Evolutionary conservation across 2,113 vertebrate species (phyloP), one percentile per base, ranked within the genome.

Genomic region (Actenoides hombroni): DNA sequence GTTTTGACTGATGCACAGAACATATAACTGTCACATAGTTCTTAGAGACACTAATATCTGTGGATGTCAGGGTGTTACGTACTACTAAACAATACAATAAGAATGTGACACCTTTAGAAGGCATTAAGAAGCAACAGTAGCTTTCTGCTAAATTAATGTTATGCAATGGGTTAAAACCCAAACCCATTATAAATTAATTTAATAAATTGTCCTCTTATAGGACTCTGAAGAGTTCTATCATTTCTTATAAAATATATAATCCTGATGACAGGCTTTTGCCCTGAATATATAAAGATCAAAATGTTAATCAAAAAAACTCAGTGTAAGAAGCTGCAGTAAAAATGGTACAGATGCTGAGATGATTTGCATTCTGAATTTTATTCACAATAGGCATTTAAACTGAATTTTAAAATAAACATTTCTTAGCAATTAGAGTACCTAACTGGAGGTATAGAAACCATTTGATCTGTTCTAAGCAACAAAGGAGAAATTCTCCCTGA

Each of bases 1-100:
- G 9, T 35, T 82, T 57, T 59, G 25, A 60, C 39, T 54, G n/a
- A 46, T 29, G 9, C 68, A 51, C 20, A 28, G 79, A 46, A 42
- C 20, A 48, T 9, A 4, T 1, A 70, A 25, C 11, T 11, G 3
- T 37, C 16, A 13, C 4, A 4, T 0, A 33, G 5, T 15, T 77
- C 75, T 59, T 19, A 48, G 53, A 76, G 69, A n/a, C 8, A 16
- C 14, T 25, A 29, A 9, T 4, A 51, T 8, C 42, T 31, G 2
- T 3, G 33, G 25, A 11, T 46, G 5, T 23, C 33, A 37, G 56
- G 64, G 31, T 31, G 25, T 42, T 42, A 11, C n/a, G 12, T 51
- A 18, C 37, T 56, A 16, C n/a, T 42, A 46, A 77, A 24, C 4
- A 37, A 9, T 13, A 73, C 7, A 85, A 76, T 5, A 76, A 56